A percentile compares a stretch with the other conserved stretches of the same genome.
Evolutionary conservation across 2,797 vertebrate genomes (phyloP).

Genomic region (Pseudochirops corinnae): DNA sequence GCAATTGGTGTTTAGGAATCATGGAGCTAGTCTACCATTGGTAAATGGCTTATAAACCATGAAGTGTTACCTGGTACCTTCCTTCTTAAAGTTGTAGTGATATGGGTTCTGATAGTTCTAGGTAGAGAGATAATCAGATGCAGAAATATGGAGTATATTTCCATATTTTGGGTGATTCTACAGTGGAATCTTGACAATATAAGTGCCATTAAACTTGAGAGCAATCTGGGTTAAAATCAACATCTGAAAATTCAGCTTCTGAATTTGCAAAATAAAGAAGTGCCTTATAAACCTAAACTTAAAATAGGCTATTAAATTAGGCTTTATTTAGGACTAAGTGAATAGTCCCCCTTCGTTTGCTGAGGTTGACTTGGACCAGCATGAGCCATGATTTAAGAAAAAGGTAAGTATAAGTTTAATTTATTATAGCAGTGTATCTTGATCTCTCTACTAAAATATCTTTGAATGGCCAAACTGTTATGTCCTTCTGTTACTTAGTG

Average conservation of each 20-base stretch:
- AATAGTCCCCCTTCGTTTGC: neutral
- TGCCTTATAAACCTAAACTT: neutral
- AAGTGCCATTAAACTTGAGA: neutral
- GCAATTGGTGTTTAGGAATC: too few species aligned
- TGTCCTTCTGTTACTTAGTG: too few species aligned
- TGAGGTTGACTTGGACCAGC: neutral
- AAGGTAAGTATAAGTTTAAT: neutral
- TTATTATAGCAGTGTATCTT: neutral
- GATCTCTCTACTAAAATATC: too few species aligned
- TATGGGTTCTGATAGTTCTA: too few species aligned
- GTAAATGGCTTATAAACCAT: neutral
- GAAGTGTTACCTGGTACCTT: neutral
- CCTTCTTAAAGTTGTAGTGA: too few species aligned
- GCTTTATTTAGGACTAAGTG: neutral
- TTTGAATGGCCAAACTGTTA: too few species aligned
- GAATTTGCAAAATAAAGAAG: neutral
- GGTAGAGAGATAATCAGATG: too few species aligned
- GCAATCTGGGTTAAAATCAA: neutral
- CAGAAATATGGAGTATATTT: too few species aligned
- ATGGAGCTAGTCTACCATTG: neutral
- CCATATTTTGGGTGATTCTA: too few species aligned
- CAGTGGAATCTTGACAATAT: fast-evolving
- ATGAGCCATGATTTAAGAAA: neutral
- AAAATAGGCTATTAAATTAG: neutral
- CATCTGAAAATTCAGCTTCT: too few species aligned